Base-by-base conservation (phyloP, 2,888 invertebrate genomes). In the Tigriopus californicus region DNA sequence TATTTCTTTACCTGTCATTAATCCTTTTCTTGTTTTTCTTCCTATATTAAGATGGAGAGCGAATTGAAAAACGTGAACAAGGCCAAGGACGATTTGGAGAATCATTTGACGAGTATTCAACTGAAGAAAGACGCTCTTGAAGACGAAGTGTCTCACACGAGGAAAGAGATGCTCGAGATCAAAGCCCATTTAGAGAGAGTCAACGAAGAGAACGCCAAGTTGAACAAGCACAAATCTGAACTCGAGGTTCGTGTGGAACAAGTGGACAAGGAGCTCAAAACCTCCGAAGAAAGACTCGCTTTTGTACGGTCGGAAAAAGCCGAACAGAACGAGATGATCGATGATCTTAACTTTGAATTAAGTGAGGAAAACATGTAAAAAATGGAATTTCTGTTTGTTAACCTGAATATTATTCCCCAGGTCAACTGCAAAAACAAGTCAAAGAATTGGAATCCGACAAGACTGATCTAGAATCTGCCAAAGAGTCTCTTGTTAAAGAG, bases 81-180 rank as follows among this genome's bases (percentile, higher is more conserved):
- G 6, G 13, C 13, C 3, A 58, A 58, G 40, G 51, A 48, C n/a
- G 51, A 51, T 1, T 18, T 58, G 6, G 58, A 58, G 12, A 58
- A 58, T 22, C 40, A 47, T 6, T 25, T 58, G 10, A 33, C 40
- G 6, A 20, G 15, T 1, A 11, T 58, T 15, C 48, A 10, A 6
- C 49, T 58, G 12, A n/a, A 24, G 12, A 58, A 58, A 22, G 58
- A 58, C n/a, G 58, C 58, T 12, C 22, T 58, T n/a, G 33, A 58
- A 18, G 49, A 58, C 10, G 51, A 51, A 22, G 41, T 40, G 8
- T 15, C 48, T 13, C 44, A 57, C 24, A 10, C 20, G 42, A 25
- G 24, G 24, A 41, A 13, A 20, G 57, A 57, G 25, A 20, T 57
- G 10, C n/a, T 18, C 8, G 40, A 57, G 18, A 20, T 57, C 20